Base-by-base conservation (phyloP, 2,113 vertebrate species). In the Pedetes capensis region DNA sequence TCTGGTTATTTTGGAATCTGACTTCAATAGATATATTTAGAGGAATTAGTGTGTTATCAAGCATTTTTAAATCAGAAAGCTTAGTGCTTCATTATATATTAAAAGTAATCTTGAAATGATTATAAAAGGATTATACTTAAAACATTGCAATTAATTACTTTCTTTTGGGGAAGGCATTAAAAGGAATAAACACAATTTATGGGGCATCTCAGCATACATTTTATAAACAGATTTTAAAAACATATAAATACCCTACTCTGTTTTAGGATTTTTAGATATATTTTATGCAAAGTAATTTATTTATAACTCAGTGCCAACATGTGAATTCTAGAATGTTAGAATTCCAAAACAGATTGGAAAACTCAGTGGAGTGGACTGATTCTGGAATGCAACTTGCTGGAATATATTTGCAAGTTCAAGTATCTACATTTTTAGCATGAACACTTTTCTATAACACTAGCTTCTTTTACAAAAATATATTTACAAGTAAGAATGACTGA, bases 321-420 rank as follows among this genome's bases (percentile, higher is more conserved):
- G 78, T 14, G 5, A 96, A 92, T 87, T 72, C 66, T 75, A 83
- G 81, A 88, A 71, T 55, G 32, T 39, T 42, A 34, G 10, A 89
- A 95, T 89, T 94, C 95, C 64, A 87, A 86, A 94, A 42, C 57
- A 86, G 42, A 93, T 17, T 37, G 79, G 84, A 93, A 95, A 79
- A 79, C 42, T 91, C 83, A 92, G 2, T 7, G 64, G 88, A 51
- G 39, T 44, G 14, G 69, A 61, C 32, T 80, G 79, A 83, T 63
- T 86, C 74, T 83, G 80, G 85, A 72, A 91, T 66, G 23, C n/a
- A 74, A 59, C 49, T 96, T 87, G 42, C 64, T 84, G 96, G 96
- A 92, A 97, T 96, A 29, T 29, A 78, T 55, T 96, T 97, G 49
- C 74, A 97, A 96, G 87, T 96, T 95, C 83, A 94, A 83, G 61